Percentiles rank a stretch among this genome's conserved stretches.
These are phyloP conservation scores for Caprella mutica DNA, from an alignment of 2,888 invertebrate genomes.

Conservation along the genomic window DNA sequence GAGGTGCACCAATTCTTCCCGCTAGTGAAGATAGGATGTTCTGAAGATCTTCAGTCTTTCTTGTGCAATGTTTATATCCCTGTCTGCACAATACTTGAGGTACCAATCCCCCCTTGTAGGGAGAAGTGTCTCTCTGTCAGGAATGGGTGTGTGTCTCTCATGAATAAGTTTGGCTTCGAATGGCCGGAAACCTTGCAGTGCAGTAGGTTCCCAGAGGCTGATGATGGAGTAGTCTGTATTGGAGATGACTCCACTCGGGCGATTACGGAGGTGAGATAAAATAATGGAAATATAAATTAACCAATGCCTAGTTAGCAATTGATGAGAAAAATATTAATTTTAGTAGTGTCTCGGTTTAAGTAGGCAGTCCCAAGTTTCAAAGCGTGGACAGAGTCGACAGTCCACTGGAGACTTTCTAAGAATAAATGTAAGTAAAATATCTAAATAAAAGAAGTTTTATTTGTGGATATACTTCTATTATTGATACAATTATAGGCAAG, in stretches of 20 bases:
- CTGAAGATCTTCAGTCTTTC: slow-evolving; percentile 90
- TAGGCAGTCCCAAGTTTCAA: too few species aligned
- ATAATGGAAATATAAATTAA: too few species aligned
- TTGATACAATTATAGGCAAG: too few species aligned
- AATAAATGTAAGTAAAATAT: too few species aligned
- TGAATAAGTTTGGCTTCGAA: slow-evolving; percentile 74
- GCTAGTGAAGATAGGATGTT: slow-evolving; percentile 93
- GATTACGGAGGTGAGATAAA: too few species aligned
- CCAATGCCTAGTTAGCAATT: too few species aligned
- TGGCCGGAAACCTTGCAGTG: slow-evolving; percentile 98
- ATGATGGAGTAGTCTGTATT: slow-evolving; percentile 56
- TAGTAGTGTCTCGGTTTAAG: too few species aligned
- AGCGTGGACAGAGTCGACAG: too few species aligned
- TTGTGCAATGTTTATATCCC: slow-evolving; percentile 97
- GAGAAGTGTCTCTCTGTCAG: slow-evolving; percentile 87
- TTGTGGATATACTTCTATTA: too few species aligned
- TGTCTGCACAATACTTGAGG: slow-evolving; percentile 81
- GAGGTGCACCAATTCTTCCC: slow-evolving; percentile 99
- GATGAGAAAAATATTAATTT: too few species aligned
- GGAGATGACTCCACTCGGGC: slow-evolving; percentile 61
- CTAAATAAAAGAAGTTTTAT: too few species aligned
- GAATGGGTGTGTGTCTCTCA: slow-evolving; percentile 87
- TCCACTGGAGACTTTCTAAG: too few species aligned
- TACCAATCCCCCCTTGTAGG: slow-evolving; percentile 82
- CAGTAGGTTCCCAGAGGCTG: slow-evolving; percentile 70